Conservation (phyloP, 2,888 invertebrate genomes). For the Cheilosia impressa region DNA sequence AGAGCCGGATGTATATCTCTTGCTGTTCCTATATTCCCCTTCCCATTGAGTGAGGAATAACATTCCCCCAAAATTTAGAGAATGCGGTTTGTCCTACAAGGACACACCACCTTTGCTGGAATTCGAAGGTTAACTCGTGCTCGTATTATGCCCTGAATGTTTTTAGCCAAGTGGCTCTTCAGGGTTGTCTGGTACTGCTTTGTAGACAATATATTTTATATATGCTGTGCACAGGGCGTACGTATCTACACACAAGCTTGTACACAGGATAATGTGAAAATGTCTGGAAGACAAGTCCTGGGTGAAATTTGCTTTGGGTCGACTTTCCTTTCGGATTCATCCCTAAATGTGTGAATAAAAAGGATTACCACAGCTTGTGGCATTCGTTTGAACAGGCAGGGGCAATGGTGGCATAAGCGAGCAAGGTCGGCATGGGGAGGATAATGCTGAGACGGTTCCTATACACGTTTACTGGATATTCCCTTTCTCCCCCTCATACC, state of each 20-base stretch:
- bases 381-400: conserved; percentile 60
- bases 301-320: conserved; percentile 68
- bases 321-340: conserved; percentile 71
- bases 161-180: conserved; percentile 67
- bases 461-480: conserved; percentile 47
- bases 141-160: conserved; percentile 41
- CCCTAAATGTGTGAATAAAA: conserved; percentile 75
- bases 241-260: not conserved
- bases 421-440: conserved; percentile 37
- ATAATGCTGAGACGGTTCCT: conserved; percentile 17
- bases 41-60: conserved; percentile 45
- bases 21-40: conserved; percentile 29
- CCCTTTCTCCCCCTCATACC: conserved; percentile 23
- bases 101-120: conserved; percentile 65
- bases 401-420: conserved; percentile 9
- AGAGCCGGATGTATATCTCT: conserved; percentile 27
- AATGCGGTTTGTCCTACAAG: conserved; percentile 62
- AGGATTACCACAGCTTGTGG: conserved; percentile 75
- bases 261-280: conserved; percentile 70
- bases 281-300: conserved; percentile 74
- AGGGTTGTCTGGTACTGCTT: conserved; percentile 56
- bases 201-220: conserved; percentile 63
- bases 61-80: conserved; percentile 63
- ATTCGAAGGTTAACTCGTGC: conserved; percentile 59
- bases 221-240: not conserved